These are phyloP conservation scores for Girardinus metallicus DNA, from an alignment of 2,797 vertebrate genomes.

Conservation along the genomic window DNA sequence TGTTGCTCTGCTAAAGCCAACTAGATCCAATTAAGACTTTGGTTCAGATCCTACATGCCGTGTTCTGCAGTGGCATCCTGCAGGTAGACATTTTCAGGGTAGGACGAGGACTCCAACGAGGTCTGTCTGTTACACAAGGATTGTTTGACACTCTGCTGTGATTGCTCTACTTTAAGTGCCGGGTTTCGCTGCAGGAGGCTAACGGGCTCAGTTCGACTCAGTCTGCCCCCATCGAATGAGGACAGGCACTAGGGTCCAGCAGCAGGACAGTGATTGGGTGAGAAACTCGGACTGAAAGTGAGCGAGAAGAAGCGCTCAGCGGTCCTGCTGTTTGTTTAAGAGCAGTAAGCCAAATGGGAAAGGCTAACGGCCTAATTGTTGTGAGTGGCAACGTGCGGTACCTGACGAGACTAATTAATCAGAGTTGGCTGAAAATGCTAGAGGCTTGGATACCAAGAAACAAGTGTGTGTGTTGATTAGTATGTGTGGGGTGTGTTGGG, in stretches of 20 bases:
- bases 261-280: constrained; percentile 70
- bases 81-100: constrained; percentile 24
- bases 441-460: constrained; percentile 45
- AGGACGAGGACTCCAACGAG: constrained; percentile 43
- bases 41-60: constrained; percentile 23
- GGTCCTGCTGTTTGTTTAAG: constrained; percentile 75
- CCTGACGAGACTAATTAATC: constrained; percentile 81
- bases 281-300: constrained; percentile 35
- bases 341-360: constrained; percentile 68
- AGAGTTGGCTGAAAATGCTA: constrained; percentile 63
- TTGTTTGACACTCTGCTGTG: constrained; percentile 67
- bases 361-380: constrained; percentile 79
- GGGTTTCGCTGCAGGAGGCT: constrained; percentile 66
- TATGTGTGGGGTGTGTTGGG: not conserved
- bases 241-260: constrained; percentile 44
- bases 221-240: constrained; percentile 48
- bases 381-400: constrained; percentile 76
- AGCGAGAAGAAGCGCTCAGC: constrained; percentile 50
- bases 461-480: not conserved
- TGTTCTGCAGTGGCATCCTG: constrained; percentile 31
- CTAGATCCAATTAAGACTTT: constrained; percentile 71
- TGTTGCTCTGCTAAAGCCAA: constrained; percentile 52
- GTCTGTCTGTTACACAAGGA: constrained; percentile 54
- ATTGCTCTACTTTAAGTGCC: constrained; percentile 67
- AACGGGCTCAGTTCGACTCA: constrained; percentile 56